phyloP scores from a whole-genome alignment of 2,888 invertebrate genomes.

The Artemia sinica region DNA sequence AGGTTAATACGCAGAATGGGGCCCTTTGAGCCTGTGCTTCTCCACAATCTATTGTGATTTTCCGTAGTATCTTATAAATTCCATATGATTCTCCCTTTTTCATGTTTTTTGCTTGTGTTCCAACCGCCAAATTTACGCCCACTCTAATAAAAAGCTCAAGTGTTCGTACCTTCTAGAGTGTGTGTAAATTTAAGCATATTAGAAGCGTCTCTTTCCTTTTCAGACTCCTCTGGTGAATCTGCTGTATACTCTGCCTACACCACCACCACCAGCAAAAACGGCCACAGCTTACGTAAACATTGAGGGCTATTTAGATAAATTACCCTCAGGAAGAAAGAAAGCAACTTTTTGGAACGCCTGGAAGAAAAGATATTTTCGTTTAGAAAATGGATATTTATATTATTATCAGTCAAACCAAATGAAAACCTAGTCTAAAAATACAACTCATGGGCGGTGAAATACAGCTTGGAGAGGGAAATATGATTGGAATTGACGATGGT shows the following conservation, averaged over 20 bases:
- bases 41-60: too few relatives aligned
- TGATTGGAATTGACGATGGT: constrained; percentile 31
- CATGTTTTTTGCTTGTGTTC: constrained; percentile 5
- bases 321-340: constrained; percentile 37
- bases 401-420: constrained; percentile 36
- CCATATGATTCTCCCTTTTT: background rate
- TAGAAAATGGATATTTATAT: constrained; percentile 38
- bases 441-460: constrained; percentile 37
- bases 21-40: too few relatives aligned
- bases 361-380: constrained; percentile 39
- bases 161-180: too few relatives aligned
- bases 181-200: too few relatives aligned
- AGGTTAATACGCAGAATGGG: too few relatives aligned
- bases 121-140: too few relatives aligned
- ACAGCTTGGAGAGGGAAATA: constrained; percentile 33
- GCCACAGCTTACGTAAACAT: constrained; percentile 31
- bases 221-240: constrained; percentile 22
- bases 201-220: too few relatives aligned
- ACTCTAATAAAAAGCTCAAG: too few relatives aligned
- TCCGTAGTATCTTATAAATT: background rate
- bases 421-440: constrained; percentile 33
- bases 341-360: constrained; percentile 41
- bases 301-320: constrained; percentile 39
- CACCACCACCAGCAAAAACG: constrained; percentile 14
- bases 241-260: constrained; percentile 18